Conservation (phyloP, 2,113 vertebrate genomes). For the Poeciliopsis retropinna region DNA sequence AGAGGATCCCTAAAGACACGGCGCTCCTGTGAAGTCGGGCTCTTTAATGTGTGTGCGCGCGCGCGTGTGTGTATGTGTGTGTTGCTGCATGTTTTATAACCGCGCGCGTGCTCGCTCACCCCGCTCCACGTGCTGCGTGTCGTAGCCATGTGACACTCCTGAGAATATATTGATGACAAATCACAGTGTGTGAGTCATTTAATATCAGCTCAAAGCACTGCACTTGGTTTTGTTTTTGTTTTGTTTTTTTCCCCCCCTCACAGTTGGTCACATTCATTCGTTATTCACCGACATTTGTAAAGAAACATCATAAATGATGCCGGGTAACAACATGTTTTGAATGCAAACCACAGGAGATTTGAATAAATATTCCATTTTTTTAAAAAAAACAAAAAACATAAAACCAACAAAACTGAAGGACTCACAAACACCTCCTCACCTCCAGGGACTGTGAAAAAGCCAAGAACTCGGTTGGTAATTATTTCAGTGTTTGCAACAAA, state of each 20-base stretch:
- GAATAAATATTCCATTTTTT: not conserved
- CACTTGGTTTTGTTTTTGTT: not conserved
- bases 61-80: not conserved
- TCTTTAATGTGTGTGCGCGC: constrained; percentile 29
- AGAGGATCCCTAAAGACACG: constrained; percentile 26
- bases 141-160: constrained; percentile 5
- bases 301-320: constrained; percentile 11
- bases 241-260: not conserved
- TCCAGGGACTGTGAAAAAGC: not conserved
- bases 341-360: constrained; percentile 3
- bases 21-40: constrained; percentile 31
- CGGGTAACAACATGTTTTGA: constrained; percentile 7
- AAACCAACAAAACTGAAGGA: not conserved
- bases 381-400: no score
- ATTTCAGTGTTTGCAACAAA: not conserved
- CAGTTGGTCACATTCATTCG: constrained; percentile 26
- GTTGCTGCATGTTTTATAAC: not conserved
- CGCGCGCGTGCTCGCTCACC: not conserved
- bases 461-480: not conserved
- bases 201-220: not conserved
- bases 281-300: constrained; percentile 39
- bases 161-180: not conserved
- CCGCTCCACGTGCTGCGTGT: constrained; percentile 8
- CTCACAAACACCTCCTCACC: not conserved
- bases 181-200: not conserved